Conservation (phyloP, 2,113 vertebrate species). For the Meleagris gallopavo region DNA sequence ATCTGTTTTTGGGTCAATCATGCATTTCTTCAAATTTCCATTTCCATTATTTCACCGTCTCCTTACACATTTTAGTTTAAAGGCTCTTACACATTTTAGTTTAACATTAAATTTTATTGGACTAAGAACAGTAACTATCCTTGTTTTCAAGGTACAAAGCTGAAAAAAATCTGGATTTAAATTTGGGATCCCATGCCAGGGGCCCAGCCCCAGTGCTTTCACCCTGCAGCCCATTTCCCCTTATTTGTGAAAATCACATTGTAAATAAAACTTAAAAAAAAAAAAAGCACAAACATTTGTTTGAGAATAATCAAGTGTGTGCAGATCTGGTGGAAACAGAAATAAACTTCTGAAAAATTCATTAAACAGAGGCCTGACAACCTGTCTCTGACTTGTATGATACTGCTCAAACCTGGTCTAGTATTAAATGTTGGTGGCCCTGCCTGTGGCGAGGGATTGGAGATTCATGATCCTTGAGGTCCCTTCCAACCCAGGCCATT, state of each 20-base stretch:
- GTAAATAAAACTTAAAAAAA: neutral
- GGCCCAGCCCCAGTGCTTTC: neutral
- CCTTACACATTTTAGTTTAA: too few relatives aligned
- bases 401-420: neutral
- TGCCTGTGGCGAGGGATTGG: too few relatives aligned
- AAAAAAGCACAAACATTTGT: conserved; percentile 3
- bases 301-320: conserved; percentile 16
- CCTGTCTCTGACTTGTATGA: neutral
- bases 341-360: conserved; percentile 16
- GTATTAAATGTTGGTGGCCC: too few relatives aligned
- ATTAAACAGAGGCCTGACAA: conserved; percentile 17
- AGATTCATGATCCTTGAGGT: too few relatives aligned
- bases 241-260: conserved; percentile 35
- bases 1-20: neutral
- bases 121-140: neutral
- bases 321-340: neutral
- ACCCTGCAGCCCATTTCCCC: neutral
- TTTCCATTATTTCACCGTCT: neutral
- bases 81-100: neutral
- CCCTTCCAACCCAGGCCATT: too few relatives aligned
- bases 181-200: neutral
- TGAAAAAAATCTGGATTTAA: neutral
- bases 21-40: neutral
- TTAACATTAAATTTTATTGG: neutral
- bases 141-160: neutral